Base-by-base conservation (phyloP, 2,113 vertebrate genomes). In the Carollia perspicillata region DNA sequence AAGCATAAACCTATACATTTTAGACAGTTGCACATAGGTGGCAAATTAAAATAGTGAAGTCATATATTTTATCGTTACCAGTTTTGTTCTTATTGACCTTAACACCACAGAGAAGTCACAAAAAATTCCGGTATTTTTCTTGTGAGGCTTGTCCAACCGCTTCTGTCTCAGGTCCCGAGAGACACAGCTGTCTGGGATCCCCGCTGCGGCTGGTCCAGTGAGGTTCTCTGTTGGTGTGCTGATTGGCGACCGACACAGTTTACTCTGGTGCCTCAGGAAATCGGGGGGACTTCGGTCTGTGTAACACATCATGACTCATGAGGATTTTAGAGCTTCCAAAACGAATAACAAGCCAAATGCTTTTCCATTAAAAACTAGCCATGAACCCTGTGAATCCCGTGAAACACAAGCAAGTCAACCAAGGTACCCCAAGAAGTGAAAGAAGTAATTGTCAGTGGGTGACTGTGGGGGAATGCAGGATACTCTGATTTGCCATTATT, bases 401-500 rank as follows among this genome's bases (percentile, higher is more conserved):
- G 13, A 51, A 79, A 86, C 17, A n/a, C 4, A 8, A 51, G 16
- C 2, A 44, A 42, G 2, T 84, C 37, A 88, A 3, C 7, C 33
- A 18, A 18, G 28, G 6, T 9, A 40, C 28, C 30, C 23, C 26
- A n/a, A 84, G 35, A 44, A 16, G 26, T 33, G 1, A 55, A 58
- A 14, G 20, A 30, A 78, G 9, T 40, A 23, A 14, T 84, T 71
- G 58, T 30, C 6, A 30, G 2, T 30, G n/a, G 12, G 23, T 49
- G 28, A 18, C 17, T 60, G 6, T 4, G 2, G 30, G 16, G 47
- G 33, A 77, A 49, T 28, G 4, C 0, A 1, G 3, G 2, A 13
- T 11, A 60, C 7, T 28, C 14, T 53, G 68, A 30, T 37, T 75
- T 63, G 18, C 51, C 23, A 44, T 58, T 18, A 4, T 28, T 42